phyloP scores from a whole-genome alignment of 1,140 invertebrate species.

The Pristionchus pacificus region DNA sequence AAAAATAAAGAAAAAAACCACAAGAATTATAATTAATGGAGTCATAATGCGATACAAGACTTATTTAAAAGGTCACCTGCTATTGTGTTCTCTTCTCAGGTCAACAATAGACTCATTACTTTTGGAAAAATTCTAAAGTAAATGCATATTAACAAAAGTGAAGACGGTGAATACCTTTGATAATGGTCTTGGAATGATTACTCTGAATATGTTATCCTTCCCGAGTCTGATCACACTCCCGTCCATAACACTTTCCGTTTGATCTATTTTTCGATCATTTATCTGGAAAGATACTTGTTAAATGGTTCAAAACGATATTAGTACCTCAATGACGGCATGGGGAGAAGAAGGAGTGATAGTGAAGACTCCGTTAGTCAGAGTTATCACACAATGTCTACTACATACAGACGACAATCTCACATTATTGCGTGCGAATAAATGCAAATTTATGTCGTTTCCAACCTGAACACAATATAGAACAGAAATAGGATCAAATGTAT shows the following conservation, averaged over 20 bases:
- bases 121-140: not conserved
- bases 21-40: not conserved
- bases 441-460: slow-evolving; percentile 8
- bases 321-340: slow-evolving; percentile 38
- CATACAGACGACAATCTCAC: slow-evolving; percentile 11
- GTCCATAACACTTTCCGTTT: not conserved
- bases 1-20: not conserved
- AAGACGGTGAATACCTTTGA: too few relatives aligned
- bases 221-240: not conserved
- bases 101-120: not conserved
- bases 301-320: not conserved
- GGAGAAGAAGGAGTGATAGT: slow-evolving; percentile 35
- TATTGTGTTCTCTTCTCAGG: not conserved
- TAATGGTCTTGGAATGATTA: not conserved
- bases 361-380: slow-evolving; percentile 41
- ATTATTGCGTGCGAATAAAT: slow-evolving; percentile 15
- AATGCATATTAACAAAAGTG: too few relatives aligned
- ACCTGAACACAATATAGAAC: not conserved
- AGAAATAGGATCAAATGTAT: not conserved
- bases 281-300: not conserved
- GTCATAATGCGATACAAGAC: not conserved
- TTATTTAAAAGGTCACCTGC: not conserved
- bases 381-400: slow-evolving; percentile 39
- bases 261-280: not conserved
- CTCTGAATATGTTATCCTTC: not conserved